These are phyloP conservation scores for Adela reaumurella DNA, from an alignment of 2,888 invertebrate genomes.

Conservation along the genomic window DNA sequence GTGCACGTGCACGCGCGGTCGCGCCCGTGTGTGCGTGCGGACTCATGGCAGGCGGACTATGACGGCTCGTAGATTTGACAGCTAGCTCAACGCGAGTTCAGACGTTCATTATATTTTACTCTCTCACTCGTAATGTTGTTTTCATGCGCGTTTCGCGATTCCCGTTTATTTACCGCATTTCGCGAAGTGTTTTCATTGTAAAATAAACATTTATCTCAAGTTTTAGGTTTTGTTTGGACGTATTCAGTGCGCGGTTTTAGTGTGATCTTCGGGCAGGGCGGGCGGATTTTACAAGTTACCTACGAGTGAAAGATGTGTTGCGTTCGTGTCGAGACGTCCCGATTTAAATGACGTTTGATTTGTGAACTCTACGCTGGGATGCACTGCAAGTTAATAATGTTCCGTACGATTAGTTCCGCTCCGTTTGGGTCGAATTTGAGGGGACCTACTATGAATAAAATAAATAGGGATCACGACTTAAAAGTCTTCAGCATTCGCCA, in stretches of 20 bases:
- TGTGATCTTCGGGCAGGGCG: constrained; percentile 19
- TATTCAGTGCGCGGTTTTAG: neutral
- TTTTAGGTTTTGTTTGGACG: neutral
- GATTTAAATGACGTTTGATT: constrained; percentile 23
- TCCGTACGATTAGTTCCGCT: constrained; percentile 39
- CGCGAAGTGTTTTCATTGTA: neutral
- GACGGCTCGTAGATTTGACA: constrained; percentile 60
- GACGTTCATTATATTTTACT: constrained; percentile 52
- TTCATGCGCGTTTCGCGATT: neutral
- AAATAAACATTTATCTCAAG: neutral
- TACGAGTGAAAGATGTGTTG: neutral
- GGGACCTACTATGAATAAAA: constrained; percentile 43
- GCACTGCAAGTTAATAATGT: constrained; percentile 35
- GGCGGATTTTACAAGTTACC: constrained; percentile 23
- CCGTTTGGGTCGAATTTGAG: constrained; percentile 34
- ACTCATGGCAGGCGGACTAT: constrained; percentile 55
- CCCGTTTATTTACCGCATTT: constrained; percentile 27
- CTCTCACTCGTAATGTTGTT: constrained; percentile 28
- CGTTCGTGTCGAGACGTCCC: neutral
- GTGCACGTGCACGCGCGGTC: constrained; percentile 30
- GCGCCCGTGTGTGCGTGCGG: constrained; percentile 36
- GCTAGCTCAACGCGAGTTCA: constrained; percentile 58
- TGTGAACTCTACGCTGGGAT: constrained; percentile 32
- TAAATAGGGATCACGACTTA: constrained; percentile 22
- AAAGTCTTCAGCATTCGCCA: constrained; percentile 20